Evolutionary conservation across 1,140 invertebrate species (phyloP), one percentile per base, ranked within the genome.

Genomic region (Caerostris darwini): DNA sequence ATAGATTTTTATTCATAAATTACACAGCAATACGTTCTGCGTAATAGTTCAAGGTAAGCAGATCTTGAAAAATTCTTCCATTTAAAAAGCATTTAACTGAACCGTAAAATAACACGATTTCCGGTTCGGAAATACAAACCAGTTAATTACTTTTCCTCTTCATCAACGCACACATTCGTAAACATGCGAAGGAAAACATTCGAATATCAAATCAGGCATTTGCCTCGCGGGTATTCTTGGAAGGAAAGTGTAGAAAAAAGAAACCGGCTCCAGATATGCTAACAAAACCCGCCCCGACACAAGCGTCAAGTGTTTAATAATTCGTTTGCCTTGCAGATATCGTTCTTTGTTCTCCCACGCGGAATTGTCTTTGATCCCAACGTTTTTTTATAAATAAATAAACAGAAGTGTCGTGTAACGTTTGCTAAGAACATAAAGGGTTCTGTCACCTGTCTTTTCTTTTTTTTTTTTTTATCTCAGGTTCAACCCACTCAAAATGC

Each of bases 321-420:
- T 77, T 77, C 50, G 71, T 77, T 77, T 77, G 5, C 71, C 71
- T 50, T 50, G 10, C 10, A 5, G 7, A 50, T 77, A 77, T 50
- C 71, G 71, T 50, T 77, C 50, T 77, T 77, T 53, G 10, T 34
- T 53, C 71, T 50, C 71, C 71, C 12, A 77, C 71, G 71, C 71
- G 0, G 4, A 77, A 50, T 50, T 14, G 10, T 34, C 71, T 77
- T 77, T 77, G 71, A 77, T 77, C 71, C 71, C 14, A 34, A 50
- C 71, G 71, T 12, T 50, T 77, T 77, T 34, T 77, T 50, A 77
- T 77, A 77, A 77, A 77, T 77, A 77, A 77, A 77, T 77, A 77
- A 77, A 77, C 50, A 77, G 12, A 77, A 6, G 19, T 77, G 71
- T 50, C 71, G 12, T 50, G 34, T 12, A 50, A 50, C 10, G 71